Base-by-base conservation (phyloP, 2,113 vertebrate species). In the Setophaga coronata region DNA sequence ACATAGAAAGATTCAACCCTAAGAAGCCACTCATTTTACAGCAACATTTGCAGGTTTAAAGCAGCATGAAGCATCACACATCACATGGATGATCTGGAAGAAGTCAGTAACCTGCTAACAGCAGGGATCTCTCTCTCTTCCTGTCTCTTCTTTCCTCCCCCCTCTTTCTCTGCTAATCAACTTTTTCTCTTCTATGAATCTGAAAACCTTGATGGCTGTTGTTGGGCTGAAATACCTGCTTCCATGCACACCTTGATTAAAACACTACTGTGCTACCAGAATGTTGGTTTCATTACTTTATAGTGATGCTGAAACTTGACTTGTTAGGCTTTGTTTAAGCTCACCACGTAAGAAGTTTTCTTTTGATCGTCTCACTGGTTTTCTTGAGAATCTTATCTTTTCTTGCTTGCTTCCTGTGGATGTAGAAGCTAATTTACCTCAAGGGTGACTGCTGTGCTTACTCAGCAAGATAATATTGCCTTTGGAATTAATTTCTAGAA, bases 401-500 rank as follows among this genome's bases (percentile, higher is more conserved):
- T 28, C 25, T 58, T 61, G 1, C 50, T 84, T 73, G 25, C 21
- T 71, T 87, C 72, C 81, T 73, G 70, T 79, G 70, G 50, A 57
- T 70, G 58, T 50, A 74, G 54, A 91, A 92, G 51, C 14, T 3
- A 12, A 80, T 76, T 67, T 93, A 77, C 72, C 81, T 88, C 51
- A 65, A 74, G 60, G 38, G 53, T 8, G 6, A 89, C 45, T 95
- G 43, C 72, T 95, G 87, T 78, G 57, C 77, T 93, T 93, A 48
- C n/a, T 82, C 74, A 93, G 66, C 19, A 80, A 88, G 61, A 70
- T 60, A 54, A 48, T 23, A 69, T 34, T 70, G 40, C 18, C 40
- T 92, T 65, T 43, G 29, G 78, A 83, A 92, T 51, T 54, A 64
- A 91, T 67, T 87, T 83, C 50, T 76, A 64, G n/a, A 82, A 85